phyloP scores from a whole-genome alignment of 2,113 vertebrate genomes.

The Bujurquina vittata region DNA sequence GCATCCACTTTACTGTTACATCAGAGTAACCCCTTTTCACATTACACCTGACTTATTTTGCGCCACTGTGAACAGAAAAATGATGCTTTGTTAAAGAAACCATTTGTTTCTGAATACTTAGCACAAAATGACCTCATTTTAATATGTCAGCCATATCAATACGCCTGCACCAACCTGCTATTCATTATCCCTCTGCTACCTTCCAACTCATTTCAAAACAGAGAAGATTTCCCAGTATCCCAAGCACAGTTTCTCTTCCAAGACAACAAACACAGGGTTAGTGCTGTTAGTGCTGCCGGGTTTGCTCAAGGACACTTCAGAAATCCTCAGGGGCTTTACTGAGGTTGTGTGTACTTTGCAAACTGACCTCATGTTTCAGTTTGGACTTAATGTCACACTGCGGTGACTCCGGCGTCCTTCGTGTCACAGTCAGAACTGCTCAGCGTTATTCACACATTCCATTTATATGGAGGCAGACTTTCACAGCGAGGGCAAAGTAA shows the following conservation, averaged over 20 bases:
- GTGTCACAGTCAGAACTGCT: slow-evolving; percentile 9
- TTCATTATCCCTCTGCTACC: neutral
- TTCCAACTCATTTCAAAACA: neutral
- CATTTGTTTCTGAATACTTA: neutral
- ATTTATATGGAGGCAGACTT: slow-evolving; percentile 28
- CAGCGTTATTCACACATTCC: slow-evolving; percentile 61
- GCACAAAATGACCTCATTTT: neutral
- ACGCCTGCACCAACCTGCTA: neutral
- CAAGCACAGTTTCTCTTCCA: neutral
- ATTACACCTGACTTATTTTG: neutral
- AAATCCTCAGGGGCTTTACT: neutral
- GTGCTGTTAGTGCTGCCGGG: neutral
- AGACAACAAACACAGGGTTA: neutral
- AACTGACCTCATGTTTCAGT: slow-evolving; percentile 6
- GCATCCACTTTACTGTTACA: neutral
- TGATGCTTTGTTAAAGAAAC: neutral
- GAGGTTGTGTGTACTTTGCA: slow-evolving; percentile 2
- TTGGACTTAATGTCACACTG: neutral
- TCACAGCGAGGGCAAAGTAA: slow-evolving; percentile 40
- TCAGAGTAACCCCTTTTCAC: neutral
- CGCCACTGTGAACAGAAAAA: neutral
- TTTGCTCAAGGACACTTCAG: slow-evolving; percentile 11
- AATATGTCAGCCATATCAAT: neutral
- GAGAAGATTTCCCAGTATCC: neutral
- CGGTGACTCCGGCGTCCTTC: slow-evolving; percentile 18